A percentile compares a stretch with the other conserved stretches of the same genome.
Conservation (phyloP, 92 coral and sea anemone species). For the Porites lobata region DNA sequence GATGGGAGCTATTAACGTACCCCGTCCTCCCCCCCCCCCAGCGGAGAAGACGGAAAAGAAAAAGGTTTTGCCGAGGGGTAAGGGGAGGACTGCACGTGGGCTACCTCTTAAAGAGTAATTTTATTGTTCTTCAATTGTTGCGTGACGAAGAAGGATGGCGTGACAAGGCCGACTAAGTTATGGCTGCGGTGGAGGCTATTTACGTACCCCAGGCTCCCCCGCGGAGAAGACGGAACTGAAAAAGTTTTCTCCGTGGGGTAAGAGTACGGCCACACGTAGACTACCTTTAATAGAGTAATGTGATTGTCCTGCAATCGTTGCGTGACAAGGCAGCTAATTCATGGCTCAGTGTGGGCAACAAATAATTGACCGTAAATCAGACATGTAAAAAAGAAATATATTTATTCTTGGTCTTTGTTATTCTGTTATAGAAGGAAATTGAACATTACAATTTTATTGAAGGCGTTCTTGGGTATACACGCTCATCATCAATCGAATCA, state of each 20-base stretch:
- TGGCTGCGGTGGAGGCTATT: neutral
- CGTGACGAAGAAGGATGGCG: neutral
- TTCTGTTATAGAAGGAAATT: neutral
- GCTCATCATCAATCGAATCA: too few species aligned
- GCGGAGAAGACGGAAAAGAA: too few species aligned
- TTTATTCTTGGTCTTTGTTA: neutral
- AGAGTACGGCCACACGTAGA: neutral
- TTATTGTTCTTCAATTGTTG: neutral
- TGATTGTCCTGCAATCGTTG: neutral
- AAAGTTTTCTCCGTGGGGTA: too few species aligned
- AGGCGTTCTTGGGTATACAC: too few species aligned
- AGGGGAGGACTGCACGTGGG: too few species aligned
- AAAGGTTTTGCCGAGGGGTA: too few species aligned
- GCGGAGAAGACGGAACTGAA: too few species aligned
- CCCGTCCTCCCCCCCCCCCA: too few species aligned
- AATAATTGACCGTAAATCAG: neutral
- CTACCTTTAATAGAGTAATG: neutral
- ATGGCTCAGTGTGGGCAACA: neutral
- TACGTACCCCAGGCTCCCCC: too few species aligned
- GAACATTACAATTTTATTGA: too few species aligned
- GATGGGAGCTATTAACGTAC: too few species aligned
- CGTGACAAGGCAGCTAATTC: neutral
- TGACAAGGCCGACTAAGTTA: neutral
- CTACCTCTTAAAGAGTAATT: too few species aligned
- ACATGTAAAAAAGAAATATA: neutral